A percentile compares a stretch with the other conserved stretches of the same genome.
Evolutionary conservation across 2,888 invertebrate species (phyloP).

Genomic region (Cantharis lateralis): DNA sequence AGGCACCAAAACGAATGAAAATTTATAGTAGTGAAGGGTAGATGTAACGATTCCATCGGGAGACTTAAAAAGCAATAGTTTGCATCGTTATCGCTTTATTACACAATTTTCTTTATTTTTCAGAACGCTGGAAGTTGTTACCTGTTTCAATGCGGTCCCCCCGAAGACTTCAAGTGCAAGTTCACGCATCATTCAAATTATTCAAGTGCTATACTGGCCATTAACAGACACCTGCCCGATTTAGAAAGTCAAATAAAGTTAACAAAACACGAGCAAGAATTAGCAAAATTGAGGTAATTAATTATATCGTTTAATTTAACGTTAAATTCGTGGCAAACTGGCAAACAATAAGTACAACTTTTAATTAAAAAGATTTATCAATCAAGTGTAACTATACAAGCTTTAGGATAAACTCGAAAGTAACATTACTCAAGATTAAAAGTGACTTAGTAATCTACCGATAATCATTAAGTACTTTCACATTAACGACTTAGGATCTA

Average conservation of each 20-base stretch:
- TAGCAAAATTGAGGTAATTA: slow-evolving; percentile 68
- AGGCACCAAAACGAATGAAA: neutral
- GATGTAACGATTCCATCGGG: neutral
- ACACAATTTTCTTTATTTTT: slow-evolving; percentile 39
- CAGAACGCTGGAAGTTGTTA: slow-evolving; percentile 88
- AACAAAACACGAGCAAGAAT: slow-evolving; percentile 74
- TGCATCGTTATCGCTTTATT: neutral
- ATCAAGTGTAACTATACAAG: neutral
- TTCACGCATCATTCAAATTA: slow-evolving; percentile 88
- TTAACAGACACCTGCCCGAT: slow-evolving; percentile 67
- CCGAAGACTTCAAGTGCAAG: slow-evolving; percentile 90
- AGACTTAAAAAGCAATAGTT: neutral
- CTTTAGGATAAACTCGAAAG: neutral
- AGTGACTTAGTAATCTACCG: neutral
- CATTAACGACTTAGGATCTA: neutral
- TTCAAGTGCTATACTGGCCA: slow-evolving; percentile 81
- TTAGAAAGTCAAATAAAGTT: slow-evolving; percentile 74
- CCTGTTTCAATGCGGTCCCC: slow-evolving; percentile 87
- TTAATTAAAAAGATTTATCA: neutral
- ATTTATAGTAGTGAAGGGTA: neutral
- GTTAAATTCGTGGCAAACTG: neutral
- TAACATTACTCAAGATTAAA: neutral
- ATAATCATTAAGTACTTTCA: neutral
- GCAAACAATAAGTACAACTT: neutral
- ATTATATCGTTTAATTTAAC: neutral